Evolutionary conservation across 92 coral and sea anemone genomes (phyloP).

Genomic region (Phenganax stokvisi): DNA sequence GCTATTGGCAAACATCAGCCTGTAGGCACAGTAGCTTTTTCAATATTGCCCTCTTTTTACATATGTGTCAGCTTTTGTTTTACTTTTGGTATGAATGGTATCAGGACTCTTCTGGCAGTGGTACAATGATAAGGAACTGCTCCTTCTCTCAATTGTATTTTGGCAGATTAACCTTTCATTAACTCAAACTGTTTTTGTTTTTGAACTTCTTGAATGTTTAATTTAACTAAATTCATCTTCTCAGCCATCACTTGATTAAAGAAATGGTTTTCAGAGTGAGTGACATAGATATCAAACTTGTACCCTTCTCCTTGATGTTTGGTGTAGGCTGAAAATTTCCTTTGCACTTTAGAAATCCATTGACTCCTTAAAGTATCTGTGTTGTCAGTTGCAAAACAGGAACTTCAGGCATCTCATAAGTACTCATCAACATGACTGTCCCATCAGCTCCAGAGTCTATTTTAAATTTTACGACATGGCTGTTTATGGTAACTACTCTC

Average conservation of each 20-base stretch:
- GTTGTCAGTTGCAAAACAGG: constrained; percentile 15
- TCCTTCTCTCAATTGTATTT: constrained; percentile 17
- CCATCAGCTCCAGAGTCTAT: constrained; percentile 10
- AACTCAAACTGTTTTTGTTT: background rate
- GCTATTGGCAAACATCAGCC: constrained; percentile 17
- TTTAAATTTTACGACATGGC: background rate
- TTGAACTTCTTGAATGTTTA: constrained; percentile 10
- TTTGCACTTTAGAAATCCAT: constrained; percentile 28
- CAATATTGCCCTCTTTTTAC: constrained; percentile 1
- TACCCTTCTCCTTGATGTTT: constrained; percentile 24
- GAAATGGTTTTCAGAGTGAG: constrained; percentile 26
- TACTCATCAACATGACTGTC: constrained; percentile 22
- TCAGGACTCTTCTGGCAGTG: constrained; percentile 12
- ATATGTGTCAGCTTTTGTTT: background rate
- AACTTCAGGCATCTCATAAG: constrained; percentile 22
- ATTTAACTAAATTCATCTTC: constrained; percentile 12
- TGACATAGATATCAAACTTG: constrained; percentile 26
- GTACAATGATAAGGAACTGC: constrained; percentile 13
- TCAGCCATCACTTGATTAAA: constrained; percentile 6
- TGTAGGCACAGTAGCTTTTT: constrained; percentile 10
- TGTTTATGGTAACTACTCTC: background rate
- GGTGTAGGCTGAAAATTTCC: constrained; percentile 32
- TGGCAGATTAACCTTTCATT: background rate
- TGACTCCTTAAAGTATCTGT: constrained; percentile 29
- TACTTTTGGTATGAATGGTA: constrained; percentile 25